phyloP scores from a whole-genome alignment of 1,140 invertebrate species.

The Drosophila fuyamai region DNA sequence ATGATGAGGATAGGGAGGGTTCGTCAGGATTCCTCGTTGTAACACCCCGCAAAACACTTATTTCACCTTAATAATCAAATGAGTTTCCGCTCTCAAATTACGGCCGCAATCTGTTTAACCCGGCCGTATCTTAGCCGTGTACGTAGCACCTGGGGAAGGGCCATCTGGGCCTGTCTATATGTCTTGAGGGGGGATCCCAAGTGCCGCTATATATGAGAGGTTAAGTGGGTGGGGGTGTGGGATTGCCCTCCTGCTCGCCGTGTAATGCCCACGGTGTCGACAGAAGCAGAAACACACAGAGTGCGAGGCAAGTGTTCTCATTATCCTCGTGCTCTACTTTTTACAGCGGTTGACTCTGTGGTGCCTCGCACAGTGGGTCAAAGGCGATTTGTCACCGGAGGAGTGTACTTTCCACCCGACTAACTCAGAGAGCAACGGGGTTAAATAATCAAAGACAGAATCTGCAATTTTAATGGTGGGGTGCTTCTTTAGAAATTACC shows the following conservation, averaged over 20 bases:
- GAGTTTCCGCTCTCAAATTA: constrained; percentile 81
- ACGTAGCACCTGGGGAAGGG: constrained; percentile 13
- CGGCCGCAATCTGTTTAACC: constrained; percentile 81
- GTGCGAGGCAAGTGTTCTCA: constrained; percentile 73
- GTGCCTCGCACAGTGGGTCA: constrained; percentile 38
- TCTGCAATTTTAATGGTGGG: constrained; percentile 13
- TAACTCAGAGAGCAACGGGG: constrained; percentile 1
- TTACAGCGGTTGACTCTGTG: constrained; percentile 62
- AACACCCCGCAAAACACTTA: constrained; percentile 54
- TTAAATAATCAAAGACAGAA: constrained; percentile 15
- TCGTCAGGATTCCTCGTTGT: not conserved
- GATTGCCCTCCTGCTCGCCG: constrained; percentile 8
- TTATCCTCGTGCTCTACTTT: constrained; percentile 80
- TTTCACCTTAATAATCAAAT: constrained; percentile 83
- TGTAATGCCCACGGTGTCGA: constrained; percentile 16
- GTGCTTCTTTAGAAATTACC: not conserved
- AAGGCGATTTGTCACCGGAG: constrained; percentile 16
- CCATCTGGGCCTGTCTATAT: constrained; percentile 62
- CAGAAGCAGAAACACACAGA: constrained; percentile 31
- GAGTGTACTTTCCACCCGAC: constrained; percentile 21
- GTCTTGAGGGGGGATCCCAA: constrained; percentile 28
- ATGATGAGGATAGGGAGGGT: not conserved
- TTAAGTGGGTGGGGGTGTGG: constrained; percentile 43
- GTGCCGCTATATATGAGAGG: constrained; percentile 32
- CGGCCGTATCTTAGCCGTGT: constrained; percentile 38